phyloP scores from a whole-genome alignment of 1,140 invertebrate species.

The Caerostris darwini region DNA sequence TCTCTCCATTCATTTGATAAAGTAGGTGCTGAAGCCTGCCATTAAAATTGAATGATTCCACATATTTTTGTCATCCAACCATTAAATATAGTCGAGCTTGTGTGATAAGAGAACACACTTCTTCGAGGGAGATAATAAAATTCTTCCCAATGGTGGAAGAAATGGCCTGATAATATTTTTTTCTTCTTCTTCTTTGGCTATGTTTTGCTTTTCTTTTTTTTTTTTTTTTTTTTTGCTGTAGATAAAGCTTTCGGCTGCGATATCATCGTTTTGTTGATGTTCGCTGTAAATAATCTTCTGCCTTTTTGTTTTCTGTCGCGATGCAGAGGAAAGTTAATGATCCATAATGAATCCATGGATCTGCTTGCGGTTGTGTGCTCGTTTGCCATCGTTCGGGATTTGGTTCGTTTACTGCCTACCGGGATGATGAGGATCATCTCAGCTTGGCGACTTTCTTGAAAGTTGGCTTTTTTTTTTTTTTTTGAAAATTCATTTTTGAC shows the following conservation, averaged over 20 bases:
- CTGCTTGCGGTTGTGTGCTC: conserved; percentile 44
- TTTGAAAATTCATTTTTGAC: not conserved
- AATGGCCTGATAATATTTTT: not conserved
- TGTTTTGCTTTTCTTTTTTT: not conserved
- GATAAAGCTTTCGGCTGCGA: not conserved
- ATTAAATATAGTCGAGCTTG: not conserved
- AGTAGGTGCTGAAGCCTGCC: too few relatives aligned
- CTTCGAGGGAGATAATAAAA: not conserved
- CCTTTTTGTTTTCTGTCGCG: conserved; percentile 19
- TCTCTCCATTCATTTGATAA: too few relatives aligned
- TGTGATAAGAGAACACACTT: not conserved
- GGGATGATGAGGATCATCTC: not conserved
- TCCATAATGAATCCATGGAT: conserved; percentile 43
- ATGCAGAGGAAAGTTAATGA: conserved; percentile 23
- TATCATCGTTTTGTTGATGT: conserved; percentile 3
- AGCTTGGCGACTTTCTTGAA: not conserved
- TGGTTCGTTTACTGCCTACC: conserved; percentile 41
- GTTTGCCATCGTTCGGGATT: not conserved
- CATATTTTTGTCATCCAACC: not conserved
- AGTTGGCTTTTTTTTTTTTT: not conserved
- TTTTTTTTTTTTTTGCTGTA: not conserved
- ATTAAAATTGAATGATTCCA: too few relatives aligned
- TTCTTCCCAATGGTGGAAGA: not conserved
- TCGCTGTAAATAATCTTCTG: not conserved
- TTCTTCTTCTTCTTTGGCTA: not conserved